These are phyloP conservation scores for Macaria notata DNA, from an alignment of 2,888 invertebrate species.

Conservation along the genomic window DNA sequence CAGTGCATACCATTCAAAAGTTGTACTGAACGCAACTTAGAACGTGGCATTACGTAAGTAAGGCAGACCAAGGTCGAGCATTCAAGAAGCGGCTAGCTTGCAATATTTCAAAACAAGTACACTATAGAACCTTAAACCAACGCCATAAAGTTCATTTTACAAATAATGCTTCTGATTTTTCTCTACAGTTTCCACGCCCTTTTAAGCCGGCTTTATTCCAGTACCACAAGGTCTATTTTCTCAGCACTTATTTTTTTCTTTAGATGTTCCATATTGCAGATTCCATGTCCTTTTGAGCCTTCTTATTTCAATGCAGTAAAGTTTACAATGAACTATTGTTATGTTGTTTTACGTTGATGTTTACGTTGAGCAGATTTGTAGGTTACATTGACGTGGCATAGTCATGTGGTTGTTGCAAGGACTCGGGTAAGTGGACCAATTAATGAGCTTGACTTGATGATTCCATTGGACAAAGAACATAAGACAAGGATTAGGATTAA, in stretches of 20 bases:
- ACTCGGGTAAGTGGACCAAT: neutral
- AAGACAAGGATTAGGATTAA: neutral
- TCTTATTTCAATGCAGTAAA: constrained; percentile 16
- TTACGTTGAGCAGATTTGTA: constrained; percentile 36
- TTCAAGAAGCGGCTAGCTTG: constrained; percentile 30
- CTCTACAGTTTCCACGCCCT: too few relatives aligned
- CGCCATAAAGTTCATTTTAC: constrained; percentile 29
- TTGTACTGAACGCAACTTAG: constrained; percentile 30
- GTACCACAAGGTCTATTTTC: neutral
- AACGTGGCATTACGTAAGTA: constrained; percentile 43
- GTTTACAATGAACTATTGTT: constrained; percentile 17
- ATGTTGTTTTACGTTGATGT: constrained; percentile 34
- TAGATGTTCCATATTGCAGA: constrained; percentile 10
- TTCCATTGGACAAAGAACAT: neutral
- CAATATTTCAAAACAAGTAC: constrained; percentile 18
- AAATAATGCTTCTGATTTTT: too few relatives aligned
- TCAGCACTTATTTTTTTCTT: neutral
- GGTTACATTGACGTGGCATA: constrained; percentile 29
- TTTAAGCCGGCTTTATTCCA: too few relatives aligned
- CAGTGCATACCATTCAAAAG: constrained; percentile 15
- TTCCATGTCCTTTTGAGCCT: constrained; percentile 4
- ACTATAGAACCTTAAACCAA: constrained; percentile 28
- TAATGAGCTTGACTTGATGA: too few relatives aligned
- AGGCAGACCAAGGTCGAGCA: constrained; percentile 47
- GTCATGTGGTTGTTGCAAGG: constrained; percentile 12